These are phyloP conservation scores for Drosophila virilis DNA, from an alignment of 1,140 invertebrate genomes.

Conservation along the genomic window DNA sequence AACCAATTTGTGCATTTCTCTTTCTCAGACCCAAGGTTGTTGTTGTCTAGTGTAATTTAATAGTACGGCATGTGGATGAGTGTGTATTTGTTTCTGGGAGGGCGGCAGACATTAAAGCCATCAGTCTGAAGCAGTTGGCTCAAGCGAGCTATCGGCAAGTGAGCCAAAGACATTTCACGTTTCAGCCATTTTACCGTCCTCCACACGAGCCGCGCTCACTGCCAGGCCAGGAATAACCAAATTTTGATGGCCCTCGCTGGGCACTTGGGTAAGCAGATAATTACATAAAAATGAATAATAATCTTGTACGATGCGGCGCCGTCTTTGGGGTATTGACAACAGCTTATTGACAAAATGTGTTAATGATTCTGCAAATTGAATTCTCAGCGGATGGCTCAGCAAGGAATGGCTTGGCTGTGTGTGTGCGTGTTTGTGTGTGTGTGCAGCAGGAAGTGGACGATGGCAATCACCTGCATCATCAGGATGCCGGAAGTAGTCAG, in stretches of 20 bases:
- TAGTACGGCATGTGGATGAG: constrained; percentile 1
- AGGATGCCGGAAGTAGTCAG: constrained; percentile 68
- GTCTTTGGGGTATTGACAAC: constrained; percentile 67
- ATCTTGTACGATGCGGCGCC: constrained; percentile 55
- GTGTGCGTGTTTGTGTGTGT: neutral
- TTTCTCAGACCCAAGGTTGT: neutral
- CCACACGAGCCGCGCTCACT: neutral
- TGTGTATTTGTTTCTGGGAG: constrained; percentile 1
- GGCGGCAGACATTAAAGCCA: constrained; percentile 35
- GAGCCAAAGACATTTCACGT: constrained; percentile 23
- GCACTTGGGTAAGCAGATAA: constrained; percentile 67
- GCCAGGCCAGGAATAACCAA: neutral
- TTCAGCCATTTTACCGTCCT: neutral
- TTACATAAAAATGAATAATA: constrained; percentile 82
- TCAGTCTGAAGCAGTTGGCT: constrained; percentile 30
- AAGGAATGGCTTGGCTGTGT: neutral
- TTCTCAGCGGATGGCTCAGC: constrained; percentile 17
- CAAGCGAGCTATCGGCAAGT: constrained; percentile 23
- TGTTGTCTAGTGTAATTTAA: constrained; percentile 30
- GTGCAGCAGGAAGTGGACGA: constrained; percentile 51
- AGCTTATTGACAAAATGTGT: constrained; percentile 80
- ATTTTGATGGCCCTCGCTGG: constrained; percentile 38
- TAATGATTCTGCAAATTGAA: constrained; percentile 79
- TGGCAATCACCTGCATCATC: constrained; percentile 58
- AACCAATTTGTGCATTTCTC: neutral